A percentile compares a stretch with the other conserved stretches of the same genome.
Conservation (phyloP, 2,797 vertebrate species). For the Epinephelus awoara region DNA sequence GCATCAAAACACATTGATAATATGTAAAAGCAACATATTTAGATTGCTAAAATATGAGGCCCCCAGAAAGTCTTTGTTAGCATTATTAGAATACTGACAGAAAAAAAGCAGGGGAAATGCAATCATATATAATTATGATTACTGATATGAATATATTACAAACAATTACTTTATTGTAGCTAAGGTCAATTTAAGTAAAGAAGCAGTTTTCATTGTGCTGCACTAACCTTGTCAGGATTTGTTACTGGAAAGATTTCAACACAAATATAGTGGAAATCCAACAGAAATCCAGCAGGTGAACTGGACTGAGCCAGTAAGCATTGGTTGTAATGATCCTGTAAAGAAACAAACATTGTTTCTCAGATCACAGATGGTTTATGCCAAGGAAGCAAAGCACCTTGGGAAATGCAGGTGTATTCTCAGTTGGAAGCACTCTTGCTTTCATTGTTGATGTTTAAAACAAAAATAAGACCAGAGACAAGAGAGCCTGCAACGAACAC, state of each 20-base stretch:
- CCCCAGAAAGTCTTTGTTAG: too few relatives aligned
- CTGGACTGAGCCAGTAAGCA: not conserved
- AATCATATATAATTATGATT: too few relatives aligned
- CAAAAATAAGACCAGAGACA: slow-evolving; percentile 6
- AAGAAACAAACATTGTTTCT: slow-evolving; percentile 28
- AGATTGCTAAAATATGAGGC: too few relatives aligned
- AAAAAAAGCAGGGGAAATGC: too few relatives aligned
- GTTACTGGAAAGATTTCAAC: not conserved
- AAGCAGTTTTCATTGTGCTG: not conserved
- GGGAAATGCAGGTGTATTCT: slow-evolving; percentile 35
- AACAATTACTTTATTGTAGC: not conserved
- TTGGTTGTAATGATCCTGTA: not conserved
- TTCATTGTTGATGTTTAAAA: slow-evolving; percentile 21
- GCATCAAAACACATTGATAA: too few relatives aligned
- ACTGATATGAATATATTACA: not conserved
- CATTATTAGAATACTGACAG: too few relatives aligned
- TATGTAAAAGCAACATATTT: too few relatives aligned
- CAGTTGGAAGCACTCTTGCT: slow-evolving; percentile 6
- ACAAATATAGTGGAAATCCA: not conserved
- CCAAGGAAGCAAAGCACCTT: slow-evolving; percentile 38
- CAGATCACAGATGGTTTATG: slow-evolving; percentile 26
- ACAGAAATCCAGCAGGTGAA: not conserved
- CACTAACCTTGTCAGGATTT: not conserved
- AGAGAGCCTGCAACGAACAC: slow-evolving; percentile 5
- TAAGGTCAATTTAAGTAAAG: not conserved